Percentiles rank a stretch among this genome's conserved stretches.
These are phyloP conservation scores for Tragelaphus imberbis DNA, from an alignment of 2,113 vertebrate species.

Conservation along the genomic window DNA sequence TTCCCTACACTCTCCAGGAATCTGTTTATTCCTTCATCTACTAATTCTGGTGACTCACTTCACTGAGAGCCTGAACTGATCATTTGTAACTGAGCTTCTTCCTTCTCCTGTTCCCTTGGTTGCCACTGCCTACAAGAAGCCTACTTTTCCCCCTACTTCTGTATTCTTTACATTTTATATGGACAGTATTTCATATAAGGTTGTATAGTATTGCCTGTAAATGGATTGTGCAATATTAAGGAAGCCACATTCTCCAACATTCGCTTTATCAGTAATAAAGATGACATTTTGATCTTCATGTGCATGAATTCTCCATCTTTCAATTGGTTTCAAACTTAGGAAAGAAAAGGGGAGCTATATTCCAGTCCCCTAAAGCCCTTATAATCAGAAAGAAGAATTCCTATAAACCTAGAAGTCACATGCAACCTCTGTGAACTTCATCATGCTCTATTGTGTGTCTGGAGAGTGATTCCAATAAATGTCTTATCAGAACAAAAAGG, in stretches of 20 bases:
- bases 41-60: neutral
- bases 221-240: neutral
- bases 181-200: neutral
- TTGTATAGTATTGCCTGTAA: neutral
- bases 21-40: neutral
- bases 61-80: neutral
- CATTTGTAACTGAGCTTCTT: neutral
- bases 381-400: neutral
- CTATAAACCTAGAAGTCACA: neutral
- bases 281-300: neutral
- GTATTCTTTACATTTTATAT: conserved; percentile 1
- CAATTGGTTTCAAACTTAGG: neutral
- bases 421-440: neutral
- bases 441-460: neutral
- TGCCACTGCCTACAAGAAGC: neutral
- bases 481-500: neutral
- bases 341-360: neutral
- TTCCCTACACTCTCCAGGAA: neutral
- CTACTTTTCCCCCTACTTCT: neutral
- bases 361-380: neutral
- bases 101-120: neutral
- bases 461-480: neutral
- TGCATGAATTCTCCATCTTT: neutral
- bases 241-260: neutral
- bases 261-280: neutral